These are phyloP conservation scores for Apus apus DNA, from an alignment of 2,113 vertebrate genomes.

Conservation along the genomic window DNA sequence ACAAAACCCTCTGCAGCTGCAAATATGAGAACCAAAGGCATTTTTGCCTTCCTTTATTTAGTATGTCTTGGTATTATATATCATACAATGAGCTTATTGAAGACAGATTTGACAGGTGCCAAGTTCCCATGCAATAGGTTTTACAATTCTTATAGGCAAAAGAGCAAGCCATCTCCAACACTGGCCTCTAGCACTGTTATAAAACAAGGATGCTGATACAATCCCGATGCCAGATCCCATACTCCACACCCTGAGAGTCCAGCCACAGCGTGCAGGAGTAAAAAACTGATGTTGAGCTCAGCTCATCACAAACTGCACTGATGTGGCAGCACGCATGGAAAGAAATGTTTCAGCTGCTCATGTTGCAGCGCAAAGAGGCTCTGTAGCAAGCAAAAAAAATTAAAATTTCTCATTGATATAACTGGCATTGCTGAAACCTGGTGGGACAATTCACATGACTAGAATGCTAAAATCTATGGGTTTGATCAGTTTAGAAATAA, in stretches of 20 bases:
- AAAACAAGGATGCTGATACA: neutral
- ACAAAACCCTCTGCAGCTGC: neutral
- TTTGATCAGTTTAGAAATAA: slow-evolving; percentile 22
- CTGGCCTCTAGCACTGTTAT: neutral
- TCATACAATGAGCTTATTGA: neutral
- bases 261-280: neutral
- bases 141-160: neutral
- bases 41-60: slow-evolving; percentile 5
- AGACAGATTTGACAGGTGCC: neutral
- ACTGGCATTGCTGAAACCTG: slow-evolving; percentile 9
- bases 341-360: neutral
- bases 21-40: neutral
- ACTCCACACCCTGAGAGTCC: neutral
- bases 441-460: neutral
- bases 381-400: neutral
- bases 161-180: neutral
- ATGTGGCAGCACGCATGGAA: neutral
- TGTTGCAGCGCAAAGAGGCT: neutral
- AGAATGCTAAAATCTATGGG: slow-evolving; percentile 26
- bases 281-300: neutral
- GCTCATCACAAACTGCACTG: neutral
- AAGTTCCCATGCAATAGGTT: neutral
- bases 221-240: neutral
- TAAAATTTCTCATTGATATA: neutral
- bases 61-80: neutral